A percentile compares a stretch with the other conserved stretches of the same genome.
These are phyloP conservation scores for Crenuchus spilurus DNA, from an alignment of 2,797 vertebrate species.

Conservation along the genomic window DNA sequence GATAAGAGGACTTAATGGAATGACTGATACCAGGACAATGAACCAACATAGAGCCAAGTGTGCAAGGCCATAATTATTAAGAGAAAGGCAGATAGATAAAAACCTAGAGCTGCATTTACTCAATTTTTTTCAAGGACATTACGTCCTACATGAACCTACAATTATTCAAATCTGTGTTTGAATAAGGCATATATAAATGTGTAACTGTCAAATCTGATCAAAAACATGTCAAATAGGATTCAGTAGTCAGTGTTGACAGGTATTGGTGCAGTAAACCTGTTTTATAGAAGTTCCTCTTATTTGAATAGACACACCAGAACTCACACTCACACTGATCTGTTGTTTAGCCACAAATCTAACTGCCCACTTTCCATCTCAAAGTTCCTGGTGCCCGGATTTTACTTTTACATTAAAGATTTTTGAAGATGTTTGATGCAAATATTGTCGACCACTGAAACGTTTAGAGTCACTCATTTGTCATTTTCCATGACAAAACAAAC, in stretches of 20 bases:
- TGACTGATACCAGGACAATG: no score
- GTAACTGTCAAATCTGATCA: background rate
- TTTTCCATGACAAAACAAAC: no score
- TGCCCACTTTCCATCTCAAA: constrained; percentile 4
- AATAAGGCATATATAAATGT: background rate
- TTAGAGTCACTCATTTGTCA: no score
- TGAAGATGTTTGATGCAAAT: background rate
- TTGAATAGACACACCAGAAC: background rate
- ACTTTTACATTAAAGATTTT: background rate
- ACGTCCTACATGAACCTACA: background rate
- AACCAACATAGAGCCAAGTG: no score
- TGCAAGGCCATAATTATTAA: no score
- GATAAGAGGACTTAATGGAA: no score
- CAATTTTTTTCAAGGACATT: background rate
- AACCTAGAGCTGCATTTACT: no score
- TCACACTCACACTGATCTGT: constrained; percentile 4
- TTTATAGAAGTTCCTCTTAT: background rate
- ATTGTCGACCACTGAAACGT: no score
- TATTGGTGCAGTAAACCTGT: background rate
- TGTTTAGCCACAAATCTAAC: background rate
- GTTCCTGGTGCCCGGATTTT: background rate
- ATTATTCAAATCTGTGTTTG: background rate
- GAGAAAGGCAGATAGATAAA: no score
- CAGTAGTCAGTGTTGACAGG: no score
- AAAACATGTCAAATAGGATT: background rate